Base-by-base conservation (phyloP, 2,888 invertebrate species). In the Chrysina gloriosa region DNA sequence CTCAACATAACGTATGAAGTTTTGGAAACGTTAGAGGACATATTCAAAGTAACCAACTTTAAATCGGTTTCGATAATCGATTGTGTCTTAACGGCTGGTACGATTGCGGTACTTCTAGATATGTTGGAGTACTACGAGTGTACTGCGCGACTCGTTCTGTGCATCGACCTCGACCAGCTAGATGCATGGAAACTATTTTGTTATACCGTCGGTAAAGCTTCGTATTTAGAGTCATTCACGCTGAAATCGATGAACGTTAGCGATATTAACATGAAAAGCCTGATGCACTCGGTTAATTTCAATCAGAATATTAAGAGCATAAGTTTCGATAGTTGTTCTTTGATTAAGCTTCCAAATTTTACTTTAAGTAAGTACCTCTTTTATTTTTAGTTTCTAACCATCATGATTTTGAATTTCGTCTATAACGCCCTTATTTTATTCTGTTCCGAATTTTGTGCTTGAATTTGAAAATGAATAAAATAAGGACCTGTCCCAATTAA, bases 71-170 rank as follows among this genome's bases (percentile, higher is more conserved):
- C 75, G 25, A 72, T 82, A 19, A 73, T 75, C 47, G 80, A 80
- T 66, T 80, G 80, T 63, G 77, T 77, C 71, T 81, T 80, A 58
- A 78, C 76, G 14, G 71, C 76, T 9, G 78, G 79, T 65, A 80
- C 79, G 1, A 76, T 79, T 68, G 78, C 76, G 27, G 81, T 81
- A 69, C 79, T 82, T 66, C 72, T 81, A 48, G 79, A 80, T 70
- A 80, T 81, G 74, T 61, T 82, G 29, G 81, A 81, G 65, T 82
- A 78, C 70, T 82, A 82, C 64, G 78, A 80, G 68, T 78, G 80
- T 11, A 74, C 77, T 14, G 73, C 76, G 48, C 80, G 81, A 68
- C 73, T 81, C 45, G 78, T 81, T 65, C 69, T 81, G 25, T 74
- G 77, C 7, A 78, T 78, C 73, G 73, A 77, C 69, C 77, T 79